Base-by-base conservation (phyloP, 2,797 vertebrate genomes). In the Coilia nasus region DNA sequence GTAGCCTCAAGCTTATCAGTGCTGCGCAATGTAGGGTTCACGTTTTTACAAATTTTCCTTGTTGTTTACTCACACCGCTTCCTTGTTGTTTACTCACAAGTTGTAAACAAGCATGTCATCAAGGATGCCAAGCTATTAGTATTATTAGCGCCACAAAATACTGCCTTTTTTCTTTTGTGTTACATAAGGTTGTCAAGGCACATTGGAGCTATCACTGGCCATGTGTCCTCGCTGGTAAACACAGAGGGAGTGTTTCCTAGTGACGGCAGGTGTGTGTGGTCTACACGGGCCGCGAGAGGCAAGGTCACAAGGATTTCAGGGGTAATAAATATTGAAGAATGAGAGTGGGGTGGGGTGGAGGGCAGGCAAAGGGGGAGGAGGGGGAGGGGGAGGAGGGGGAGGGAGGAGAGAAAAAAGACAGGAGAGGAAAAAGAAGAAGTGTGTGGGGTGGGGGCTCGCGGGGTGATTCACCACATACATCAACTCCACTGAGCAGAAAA, bases 401-500 rank as follows among this genome's bases (percentile, higher is more conserved):
- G 71, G 6, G 15, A 41, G 14, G 7, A 54, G 7, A 54, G 7
- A 54, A 44, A 78, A 44, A 44, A 44, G 71, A 78, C 71, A 78
- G 19, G 31, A 35, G 35, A 78, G 71, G 71, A 54, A 44, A 78
- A 78, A 78, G 35, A 15, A 78, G 71, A 44, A 78, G 71, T 44
- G 81, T 80, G 90, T 90, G 87, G 86, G 83, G 92, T 86, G 90
- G 54, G 91, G 91, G 91, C 89, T 91, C 85, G 90, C 92, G 83
- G 62, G 90, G 91, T 87, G 91, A 94, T 92, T 94, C 87, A 93
- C 90, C 94, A 95, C 94, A 96, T 95, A 95, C 93, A 95, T 96
- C 95, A 96, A 95, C 90, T 94, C 93, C 90, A 93, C 91, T 94
- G 93, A 95, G 94, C 94, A 95, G 94, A 95, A 96, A 94, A 95